Evolutionary conservation across 2,113 vertebrate genomes (phyloP), one percentile per base, ranked within the genome.

Genomic region (Cygnus buccinator): DNA sequence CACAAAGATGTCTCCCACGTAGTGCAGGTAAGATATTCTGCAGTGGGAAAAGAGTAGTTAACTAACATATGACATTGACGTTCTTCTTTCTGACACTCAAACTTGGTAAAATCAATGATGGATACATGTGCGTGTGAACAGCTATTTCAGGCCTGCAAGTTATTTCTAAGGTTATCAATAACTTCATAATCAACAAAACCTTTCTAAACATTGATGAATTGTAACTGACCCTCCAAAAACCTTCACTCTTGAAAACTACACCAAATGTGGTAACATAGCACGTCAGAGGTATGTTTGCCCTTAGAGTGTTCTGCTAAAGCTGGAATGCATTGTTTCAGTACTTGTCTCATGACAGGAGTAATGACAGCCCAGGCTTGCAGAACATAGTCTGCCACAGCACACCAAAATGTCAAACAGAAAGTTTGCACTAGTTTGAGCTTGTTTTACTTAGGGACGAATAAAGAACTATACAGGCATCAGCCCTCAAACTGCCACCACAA

Each of bases 111-210:
- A 73, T 65, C 28, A 52, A 22, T 43, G 16, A 33, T 70, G 63
- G 28, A n/a, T 55, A 13, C 21, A 46, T 0, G 1, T 33, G 7
- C 5, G 52, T 10, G 26, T 4, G 1, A 83, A 86, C 10, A 11
- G 55, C 6, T 81, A 39, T 75, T 91, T 84, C 44, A 87, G 28
- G 6, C 3, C 23, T 57, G 8, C 10, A 31, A 89, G 29, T 73
- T 70, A 33, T 85, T 89, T 71, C 54, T 83, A 39, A 66, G 10
- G 15, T 71, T 91, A 57, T 50, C 8, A 1, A 58, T 62, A 86
- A 35, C 15, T 39, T 41, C 50, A 55, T 22, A 93, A 81, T 5
- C 10, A 72, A 8, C 13, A 87, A 91, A 75, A 20, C 3, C 22
- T 29, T 79, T 78, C 21, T 75, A 31, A 76, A 72, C 6, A 61